Conservation (phyloP, 2,888 invertebrate genomes). For the Aspidapion aeneum region DNA sequence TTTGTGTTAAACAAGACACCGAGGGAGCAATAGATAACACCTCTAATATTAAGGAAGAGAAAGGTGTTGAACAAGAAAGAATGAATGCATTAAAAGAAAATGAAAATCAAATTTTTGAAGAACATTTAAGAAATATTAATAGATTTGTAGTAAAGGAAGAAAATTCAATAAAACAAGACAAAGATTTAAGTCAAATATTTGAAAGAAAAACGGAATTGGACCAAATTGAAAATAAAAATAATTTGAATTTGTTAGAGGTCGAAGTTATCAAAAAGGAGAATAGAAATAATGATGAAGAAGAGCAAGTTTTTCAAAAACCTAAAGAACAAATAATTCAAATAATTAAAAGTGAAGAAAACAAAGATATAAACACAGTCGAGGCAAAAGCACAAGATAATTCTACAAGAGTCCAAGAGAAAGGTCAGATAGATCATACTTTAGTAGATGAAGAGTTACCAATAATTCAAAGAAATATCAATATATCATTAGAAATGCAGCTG, state of each 20-base stretch:
- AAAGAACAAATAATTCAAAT: neutral
- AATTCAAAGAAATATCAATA: slow-evolving; percentile 32
- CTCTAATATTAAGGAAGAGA: slow-evolving; percentile 17
- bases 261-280: neutral
- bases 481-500: slow-evolving; percentile 46
- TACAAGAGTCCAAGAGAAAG: neutral
- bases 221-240: too few species aligned
- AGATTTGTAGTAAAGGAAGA: slow-evolving; percentile 20
- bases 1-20: neutral
- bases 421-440: slow-evolving; percentile 2
- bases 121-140: slow-evolving; percentile 22
- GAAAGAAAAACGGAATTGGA: neutral
- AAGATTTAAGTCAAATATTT: neutral
- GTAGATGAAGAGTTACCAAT: slow-evolving; percentile 18
- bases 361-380: neutral
- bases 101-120: slow-evolving; percentile 19
- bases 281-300: neutral
- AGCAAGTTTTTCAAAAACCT: neutral
- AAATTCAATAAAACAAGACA: slow-evolving; percentile 6
- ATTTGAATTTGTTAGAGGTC: too few species aligned
- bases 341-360: neutral
- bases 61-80: slow-evolving; percentile 23
- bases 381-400: neutral
- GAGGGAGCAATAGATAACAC: slow-evolving; percentile 15
- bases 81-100: slow-evolving; percentile 5